Base-by-base conservation (phyloP, 2,888 invertebrate species). In the Ectemnius lituratus region DNA sequence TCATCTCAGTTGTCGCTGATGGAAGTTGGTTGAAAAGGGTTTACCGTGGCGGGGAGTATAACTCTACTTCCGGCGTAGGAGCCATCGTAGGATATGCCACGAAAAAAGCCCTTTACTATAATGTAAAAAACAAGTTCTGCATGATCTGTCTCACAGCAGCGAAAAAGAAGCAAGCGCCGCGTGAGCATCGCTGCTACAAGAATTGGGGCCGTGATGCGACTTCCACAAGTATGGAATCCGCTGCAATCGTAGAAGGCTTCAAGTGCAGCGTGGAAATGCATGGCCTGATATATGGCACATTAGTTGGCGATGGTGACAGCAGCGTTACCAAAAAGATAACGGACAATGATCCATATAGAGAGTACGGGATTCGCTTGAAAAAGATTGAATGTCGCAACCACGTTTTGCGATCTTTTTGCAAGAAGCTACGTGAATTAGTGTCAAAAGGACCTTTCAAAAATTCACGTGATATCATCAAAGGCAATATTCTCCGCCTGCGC, bases 261-360 rank as follows among this genome's bases (percentile, higher is more conserved):
- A 73, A 73, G 45, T 28, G 28, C 47, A 83, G 80, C 27, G 14
- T 81, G 2, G 72, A 76, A 71, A 68, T 52, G 60, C 75, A 81
- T 63, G 76, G 67, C 47, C 27, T 62, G 4, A 37, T 82, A 73
- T 71, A 70, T 11, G 23, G 20, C 13, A 57, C 56, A 37, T 37
- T 75, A 6, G 65, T 82, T 59, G 80, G 73, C 0, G 79, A 82
- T 64, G 89, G 90, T 4, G 90, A 90, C 27, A 58, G 8, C 5
- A 11, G 8, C 37, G 37, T 20, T 8, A 67, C 20, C 13, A 62
- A 46, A 14, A 64, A 27, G 18, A 69, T 65, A 13, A 18, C 60
- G 23, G 47, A 69, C 6, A 45, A 18, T 11, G 18, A 28, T 18
- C 61, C 64, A 23, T 69, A 63, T 18, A 2, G 4, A 27, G 13